Evolutionary conservation across 2,888 invertebrate genomes (phyloP), one percentile per base, ranked within the genome.

Genomic region (Phlogophora meticulosa): DNA sequence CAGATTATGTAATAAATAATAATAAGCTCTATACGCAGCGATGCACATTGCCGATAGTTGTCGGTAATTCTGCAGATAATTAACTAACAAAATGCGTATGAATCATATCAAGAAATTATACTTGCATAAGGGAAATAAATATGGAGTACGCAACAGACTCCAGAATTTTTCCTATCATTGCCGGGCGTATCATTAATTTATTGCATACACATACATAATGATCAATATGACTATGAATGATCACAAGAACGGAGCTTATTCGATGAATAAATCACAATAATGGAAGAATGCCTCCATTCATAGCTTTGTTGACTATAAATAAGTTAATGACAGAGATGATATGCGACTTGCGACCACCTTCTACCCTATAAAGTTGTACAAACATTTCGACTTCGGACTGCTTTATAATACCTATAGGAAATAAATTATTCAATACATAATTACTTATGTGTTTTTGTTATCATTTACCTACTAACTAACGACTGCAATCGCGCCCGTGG

Each of bases 281-380:
- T 65, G 57, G 42, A 62, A 65, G 69, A 73, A 73, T 64, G 60
- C 51, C 36, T 65, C 42, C 71, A 76, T 81, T 81, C 69, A 73
- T 58, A 65, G 36, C 55, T 65, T 40, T 56, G 55, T 34, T 46
- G 46, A 11, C 67, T 49, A 65, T 76, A 74, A 69, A 79, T 65
- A 57, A 51, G 5, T 15, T 28, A 40, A 43, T 61, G 57, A 59
- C 71, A 68, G 42, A 49, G 72, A 76, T 80, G 53, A 38, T 20
- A 36, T 32, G n/a, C 42, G 22, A 34, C n/a, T n/a, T n/a, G n/a
- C 32, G n/a, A 7, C n/a, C 46, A 28, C n/a, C 15, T 45, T 55
- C 55, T 66, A 49, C 49, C 28, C 13, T 10, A 57, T 28, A 24
- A 40, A 28, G 20, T 51, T 34, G 17, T 4, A 22, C 36, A 15